Evolutionary conservation across 2,888 invertebrate genomes (phyloP), one percentile per base, ranked within the genome.

Genomic region (Luperina testacea): DNA sequence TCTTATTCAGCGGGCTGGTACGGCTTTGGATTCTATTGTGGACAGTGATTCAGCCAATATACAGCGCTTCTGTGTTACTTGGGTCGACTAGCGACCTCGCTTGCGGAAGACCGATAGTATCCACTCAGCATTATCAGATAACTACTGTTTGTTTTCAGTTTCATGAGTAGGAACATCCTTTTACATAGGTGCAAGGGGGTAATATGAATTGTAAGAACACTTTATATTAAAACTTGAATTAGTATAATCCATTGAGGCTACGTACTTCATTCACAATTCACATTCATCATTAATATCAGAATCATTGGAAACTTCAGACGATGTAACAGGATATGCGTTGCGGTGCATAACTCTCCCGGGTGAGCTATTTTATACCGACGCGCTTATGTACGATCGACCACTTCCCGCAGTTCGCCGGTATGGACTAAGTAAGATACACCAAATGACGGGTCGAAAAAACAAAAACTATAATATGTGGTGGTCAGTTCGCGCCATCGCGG

Each of bases 301-400:
- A 32, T n/a, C 24, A 65, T 72, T 65, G 11, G 17, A 48, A 38
- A 67, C 17, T 67, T 51, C 17, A 73, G 48, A 73, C 45, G 11
- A 73, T 65, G 48, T 51, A 67, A 65, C 32, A n/a, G 27, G 61
- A n/a, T 72, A n/a, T 72, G 48, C 72, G 59, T 42, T 72, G 45
- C 27, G 32, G 32, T 65, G 64, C 48, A 48, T 32, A 65, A 48
- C 61, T 72, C 8, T 32, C 32, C 32, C 32, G 32, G 72, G 27
- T 15, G 42, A 72, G 48, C 48, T 72, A 32, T 48, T 48, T 48
- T 48, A 15, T 72, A 32, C 32, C 24, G 32, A 17, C 17, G 32
- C 20, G 17, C 64, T 64, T 32, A 24, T 24, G 27, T 72, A 32
- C 11, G 6, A 17, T 32, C 15, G 24, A 45, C 17, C 24, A 24